A percentile compares a stretch with the other conserved stretches of the same genome.
These are phyloP conservation scores for Poecilia gillii DNA, from an alignment of 2,797 vertebrate genomes.

Conservation along the genomic window DNA sequence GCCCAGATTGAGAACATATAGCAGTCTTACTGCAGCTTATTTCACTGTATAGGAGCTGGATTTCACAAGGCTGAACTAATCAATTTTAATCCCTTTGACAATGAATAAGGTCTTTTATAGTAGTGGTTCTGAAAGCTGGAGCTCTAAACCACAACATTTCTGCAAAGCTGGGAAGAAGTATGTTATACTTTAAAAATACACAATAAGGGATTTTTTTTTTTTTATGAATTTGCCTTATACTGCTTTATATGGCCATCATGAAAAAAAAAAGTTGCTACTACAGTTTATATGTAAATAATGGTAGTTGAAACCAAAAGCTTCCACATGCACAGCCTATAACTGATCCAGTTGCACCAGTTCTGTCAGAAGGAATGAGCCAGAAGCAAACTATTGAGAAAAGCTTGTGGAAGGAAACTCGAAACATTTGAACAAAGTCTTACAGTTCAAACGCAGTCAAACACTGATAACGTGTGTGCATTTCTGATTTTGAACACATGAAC, in stretches of 20 bases:
- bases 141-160: slow-evolving; percentile 1
- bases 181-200: background rate
- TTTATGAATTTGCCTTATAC: background rate
- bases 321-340: background rate
- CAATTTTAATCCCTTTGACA: slow-evolving; percentile 72
- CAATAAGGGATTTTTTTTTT: background rate
- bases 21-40: slow-evolving; percentile 47
- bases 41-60: slow-evolving; percentile 51
- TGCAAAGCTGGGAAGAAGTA: slow-evolving; percentile 13
- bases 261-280: background rate
- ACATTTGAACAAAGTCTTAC: background rate
- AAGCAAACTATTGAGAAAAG: background rate
- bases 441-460: background rate
- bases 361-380: background rate
- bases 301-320: background rate
- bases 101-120: slow-evolving; percentile 57
- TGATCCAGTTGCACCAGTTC: background rate
- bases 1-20: slow-evolving; percentile 41
- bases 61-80: slow-evolving; percentile 66
- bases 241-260: background rate
- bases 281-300: background rate
- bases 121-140: slow-evolving; percentile 24
- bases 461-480: background rate
- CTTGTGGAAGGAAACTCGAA: background rate
- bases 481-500: background rate